Base-by-base conservation (phyloP, 2,888 invertebrate species). In the Oligia fasciuncula region DNA sequence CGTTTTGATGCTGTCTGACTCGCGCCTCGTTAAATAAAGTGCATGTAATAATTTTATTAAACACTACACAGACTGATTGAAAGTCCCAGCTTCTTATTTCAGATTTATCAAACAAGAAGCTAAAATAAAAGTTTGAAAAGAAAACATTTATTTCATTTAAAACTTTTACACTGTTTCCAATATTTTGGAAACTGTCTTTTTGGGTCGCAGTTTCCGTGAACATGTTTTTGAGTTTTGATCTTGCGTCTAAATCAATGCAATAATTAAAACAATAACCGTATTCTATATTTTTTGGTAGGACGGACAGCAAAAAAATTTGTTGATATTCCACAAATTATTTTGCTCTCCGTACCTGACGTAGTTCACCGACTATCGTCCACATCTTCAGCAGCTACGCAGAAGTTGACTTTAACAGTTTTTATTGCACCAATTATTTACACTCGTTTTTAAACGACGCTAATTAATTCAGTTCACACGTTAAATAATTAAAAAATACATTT, bases 381-480 rank as follows among this genome's bases (percentile, higher is more conserved):
- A 81, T 78, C 77, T 80, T 80, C 66, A 49, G 29, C 13, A 73
- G 67, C 66, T 85, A 73, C 79, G 73, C 73, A 86, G 69, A 43
- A 83, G 79, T 82, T 86, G 87, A 84, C 85, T 89, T 90, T 88
- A 88, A 84, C 79, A 87, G 81, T 90, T 91, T 90, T 92, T 91
- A 89, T 87, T 88, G 85, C 83, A 83, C 75, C 88, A 90, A 91
- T 91, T 89, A 91, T 88, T 89, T 88, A 83, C 80, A 83, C 87
- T 86, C 83, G 86, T 87, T 79, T 90, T 91, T 91, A 88, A 87
- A 88, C 82, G 85, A 84, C 75, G 80, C 82, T 92, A 91, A 91
- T 92, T 90, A 91, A 92, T 91, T 89, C 88, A 72, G 88, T 93
- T 92, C 90, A 89, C 91, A 92, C 91, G 88, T 89, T 87, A 79